Evolutionary conservation across 2,888 invertebrate genomes (phyloP).

Genomic region (Desoria tigrina): DNA sequence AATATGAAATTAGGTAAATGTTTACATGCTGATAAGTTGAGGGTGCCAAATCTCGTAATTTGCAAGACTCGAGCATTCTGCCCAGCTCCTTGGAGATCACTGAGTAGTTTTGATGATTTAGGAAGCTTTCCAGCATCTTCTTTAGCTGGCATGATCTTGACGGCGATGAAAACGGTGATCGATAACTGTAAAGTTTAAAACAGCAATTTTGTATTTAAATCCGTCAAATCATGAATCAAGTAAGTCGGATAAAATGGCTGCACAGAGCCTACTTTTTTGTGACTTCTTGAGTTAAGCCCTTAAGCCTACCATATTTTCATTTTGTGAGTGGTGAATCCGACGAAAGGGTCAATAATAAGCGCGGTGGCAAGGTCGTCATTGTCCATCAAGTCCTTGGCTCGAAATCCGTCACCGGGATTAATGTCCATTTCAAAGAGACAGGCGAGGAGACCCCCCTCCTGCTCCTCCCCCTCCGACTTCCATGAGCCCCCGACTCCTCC

Average conservation of each 20-base stretch:
- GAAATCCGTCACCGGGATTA: constrained; percentile 55
- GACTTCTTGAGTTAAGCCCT: neutral
- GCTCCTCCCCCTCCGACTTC: neutral
- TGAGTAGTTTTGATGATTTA: constrained; percentile 83
- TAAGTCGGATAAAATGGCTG: too few relatives aligned
- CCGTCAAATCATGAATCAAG: neutral
- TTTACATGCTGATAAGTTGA: constrained; percentile 14
- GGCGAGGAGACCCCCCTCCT: neutral
- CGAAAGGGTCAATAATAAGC: constrained; percentile 88
- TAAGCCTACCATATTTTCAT: constrained; percentile 79
- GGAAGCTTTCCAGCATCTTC: constrained; percentile 80
- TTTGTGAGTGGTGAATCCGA: constrained; percentile 94
- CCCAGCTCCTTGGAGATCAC: constrained; percentile 79
- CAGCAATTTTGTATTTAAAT: too few relatives aligned
- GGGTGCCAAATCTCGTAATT: constrained; percentile 1
- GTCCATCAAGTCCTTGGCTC: constrained; percentile 92
- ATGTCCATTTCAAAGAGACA: neutral
- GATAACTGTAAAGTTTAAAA: too few relatives aligned
- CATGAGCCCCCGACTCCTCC: too few relatives aligned
- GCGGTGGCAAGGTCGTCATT: constrained; percentile 97
- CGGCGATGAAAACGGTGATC: constrained; percentile 63
- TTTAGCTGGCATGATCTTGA: constrained; percentile 64
- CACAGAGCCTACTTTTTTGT: too few relatives aligned
- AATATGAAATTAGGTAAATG: neutral
- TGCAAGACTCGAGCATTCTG: constrained; percentile 9